Conservation (phyloP, 2,888 invertebrate species). For the Eueremaeus valkanovi region DNA sequence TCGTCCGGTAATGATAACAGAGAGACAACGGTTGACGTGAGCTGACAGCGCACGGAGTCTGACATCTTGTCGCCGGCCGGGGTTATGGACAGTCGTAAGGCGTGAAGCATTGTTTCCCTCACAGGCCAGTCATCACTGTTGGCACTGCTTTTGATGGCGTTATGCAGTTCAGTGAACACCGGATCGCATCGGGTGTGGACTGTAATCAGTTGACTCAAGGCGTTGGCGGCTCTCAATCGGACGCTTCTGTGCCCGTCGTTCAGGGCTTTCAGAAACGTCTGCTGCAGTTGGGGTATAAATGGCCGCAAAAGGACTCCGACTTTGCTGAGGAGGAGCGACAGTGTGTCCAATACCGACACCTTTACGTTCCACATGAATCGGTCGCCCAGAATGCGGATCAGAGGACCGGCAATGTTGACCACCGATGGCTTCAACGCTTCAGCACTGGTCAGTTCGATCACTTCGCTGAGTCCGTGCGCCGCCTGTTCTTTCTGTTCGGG, state of each 20-base stretch:
- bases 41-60: slow-evolving; percentile 33
- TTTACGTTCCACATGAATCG: slow-evolving; percentile 90
- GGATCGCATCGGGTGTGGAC: slow-evolving; percentile 92
- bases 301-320: slow-evolving; percentile 92
- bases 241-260: slow-evolving; percentile 83
- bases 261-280: slow-evolving; percentile 92
- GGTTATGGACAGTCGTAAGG: slow-evolving; percentile 71
- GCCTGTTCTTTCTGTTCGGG: slow-evolving; percentile 95
- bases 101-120: slow-evolving; percentile 89
- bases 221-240: slow-evolving; percentile 80
- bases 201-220: slow-evolving; percentile 64
- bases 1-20: slow-evolving; percentile 66
- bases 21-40: slow-evolving; percentile 46
- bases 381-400: slow-evolving; percentile 95
- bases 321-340: slow-evolving; percentile 86
- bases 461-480: slow-evolving; percentile 79
- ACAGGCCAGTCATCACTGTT: slow-evolving; percentile 43
- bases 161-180: slow-evolving; percentile 86
- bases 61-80: slow-evolving; percentile 46
- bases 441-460: slow-evolving; percentile 77
- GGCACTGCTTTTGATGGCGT: slow-evolving; percentile 74
- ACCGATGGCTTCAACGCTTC: slow-evolving; percentile 89
- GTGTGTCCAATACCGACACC: slow-evolving; percentile 88
- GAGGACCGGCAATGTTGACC: slow-evolving; percentile 93
- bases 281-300: slow-evolving; percentile 96